A percentile compares a stretch with the other conserved stretches of the same genome.
Evolutionary conservation across 2,888 invertebrate genomes (phyloP).

Genomic region (Adelphocoris suturalis): DNA sequence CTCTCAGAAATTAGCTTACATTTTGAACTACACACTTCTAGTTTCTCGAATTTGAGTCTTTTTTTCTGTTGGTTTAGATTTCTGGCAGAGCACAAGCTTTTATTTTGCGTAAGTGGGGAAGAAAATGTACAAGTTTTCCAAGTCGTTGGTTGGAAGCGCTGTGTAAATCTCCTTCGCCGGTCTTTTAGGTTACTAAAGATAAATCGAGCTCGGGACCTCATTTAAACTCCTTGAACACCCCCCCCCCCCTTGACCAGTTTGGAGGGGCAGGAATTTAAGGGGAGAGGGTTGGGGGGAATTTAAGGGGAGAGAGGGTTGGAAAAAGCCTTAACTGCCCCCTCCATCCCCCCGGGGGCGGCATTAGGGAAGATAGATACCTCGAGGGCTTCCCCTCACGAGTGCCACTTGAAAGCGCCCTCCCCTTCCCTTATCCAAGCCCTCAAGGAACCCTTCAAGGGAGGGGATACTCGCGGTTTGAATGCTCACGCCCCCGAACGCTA

Average conservation of each 20-base stretch:
- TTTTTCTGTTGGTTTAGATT: too few relatives aligned
- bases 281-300: too few relatives aligned
- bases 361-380: slow-evolving; percentile 59
- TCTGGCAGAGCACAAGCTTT: too few relatives aligned
- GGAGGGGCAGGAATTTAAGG: neutral
- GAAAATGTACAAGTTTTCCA: too few relatives aligned
- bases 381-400: neutral
- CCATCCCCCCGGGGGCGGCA: slow-evolving; percentile 29
- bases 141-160: too few relatives aligned
- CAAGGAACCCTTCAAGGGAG: neutral
- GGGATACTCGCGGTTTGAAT: neutral
- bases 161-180: neutral
- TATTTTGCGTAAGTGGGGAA: too few relatives aligned
- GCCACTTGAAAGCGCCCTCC: neutral
- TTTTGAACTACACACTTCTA: too few relatives aligned
- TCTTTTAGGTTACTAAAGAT: slow-evolving; percentile 1
- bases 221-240: slow-evolving; percentile 53
- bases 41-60: too few relatives aligned
- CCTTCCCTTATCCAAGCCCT: neutral
- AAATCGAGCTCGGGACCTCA: slow-evolving; percentile 41
- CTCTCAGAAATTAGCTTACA: too few relatives aligned
- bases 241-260: neutral
- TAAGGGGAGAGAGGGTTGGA: too few relatives aligned
- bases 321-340: neutral
- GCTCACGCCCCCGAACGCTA: too few relatives aligned